A percentile compares a stretch with the other conserved stretches of the same genome.
phyloP scores from a whole-genome alignment of 2,888 invertebrate species.

The Malthinus seriepunctatus region DNA sequence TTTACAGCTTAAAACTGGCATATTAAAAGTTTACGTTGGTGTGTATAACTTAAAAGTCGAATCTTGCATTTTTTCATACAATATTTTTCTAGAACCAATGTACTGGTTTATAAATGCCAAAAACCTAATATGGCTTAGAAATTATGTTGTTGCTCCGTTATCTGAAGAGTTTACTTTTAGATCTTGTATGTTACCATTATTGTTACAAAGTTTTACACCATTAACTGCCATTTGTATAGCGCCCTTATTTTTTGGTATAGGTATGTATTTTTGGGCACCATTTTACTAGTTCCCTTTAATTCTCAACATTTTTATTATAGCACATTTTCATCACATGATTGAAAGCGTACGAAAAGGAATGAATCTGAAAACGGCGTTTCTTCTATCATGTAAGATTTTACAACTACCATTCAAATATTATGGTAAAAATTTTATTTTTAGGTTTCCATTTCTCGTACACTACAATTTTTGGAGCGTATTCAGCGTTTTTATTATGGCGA shows the following conservation, averaged over 20 bases:
- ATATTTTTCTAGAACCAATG: slow-evolving; percentile 43
- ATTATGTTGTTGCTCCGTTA: slow-evolving; percentile 87
- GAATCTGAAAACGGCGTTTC: slow-evolving; percentile 68
- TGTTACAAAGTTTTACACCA: slow-evolving; percentile 80
- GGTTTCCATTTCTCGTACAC: slow-evolving; percentile 91
- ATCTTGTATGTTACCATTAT: slow-evolving; percentile 91
- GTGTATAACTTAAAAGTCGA: slow-evolving; percentile 35
- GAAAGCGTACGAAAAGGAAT: slow-evolving; percentile 77
- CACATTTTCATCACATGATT: slow-evolving; percentile 90
- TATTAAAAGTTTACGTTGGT: slow-evolving; percentile 72
- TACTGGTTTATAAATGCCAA: slow-evolving; percentile 70
- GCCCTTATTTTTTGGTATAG: slow-evolving; percentile 90
- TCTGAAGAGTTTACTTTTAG: slow-evolving; percentile 96
- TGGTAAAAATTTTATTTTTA: slow-evolving; percentile 45
- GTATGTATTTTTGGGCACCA: slow-evolving; percentile 54
- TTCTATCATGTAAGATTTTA: slow-evolving; percentile 69
- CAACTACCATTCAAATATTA: background rate
- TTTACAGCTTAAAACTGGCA: slow-evolving; percentile 71
- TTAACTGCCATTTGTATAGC: slow-evolving; percentile 78
- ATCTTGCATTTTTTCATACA: background rate
- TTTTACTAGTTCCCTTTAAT: background rate
- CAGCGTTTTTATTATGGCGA: slow-evolving; percentile 86
- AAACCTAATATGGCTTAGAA: slow-evolving; percentile 84
- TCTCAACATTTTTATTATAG: slow-evolving; percentile 51
- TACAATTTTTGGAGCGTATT: slow-evolving; percentile 91